phyloP scores from a whole-genome alignment of 2,888 invertebrate genomes.

The Hipparchia semele region DNA sequence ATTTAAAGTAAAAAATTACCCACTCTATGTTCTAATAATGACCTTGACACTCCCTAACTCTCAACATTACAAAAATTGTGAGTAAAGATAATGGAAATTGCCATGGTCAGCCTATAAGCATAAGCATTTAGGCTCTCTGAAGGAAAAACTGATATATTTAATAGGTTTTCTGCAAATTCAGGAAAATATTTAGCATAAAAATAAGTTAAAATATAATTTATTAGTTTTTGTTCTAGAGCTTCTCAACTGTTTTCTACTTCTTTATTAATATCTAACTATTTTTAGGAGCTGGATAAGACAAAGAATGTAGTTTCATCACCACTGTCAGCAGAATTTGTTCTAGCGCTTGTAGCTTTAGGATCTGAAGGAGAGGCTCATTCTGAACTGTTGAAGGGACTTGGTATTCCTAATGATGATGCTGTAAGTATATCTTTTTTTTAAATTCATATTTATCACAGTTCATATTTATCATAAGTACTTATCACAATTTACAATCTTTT shows the following conservation, averaged over 20 bases:
- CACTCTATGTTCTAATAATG: not conserved
- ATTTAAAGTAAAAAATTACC: too few species aligned
- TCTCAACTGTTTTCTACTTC: not conserved
- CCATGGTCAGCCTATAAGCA: not conserved
- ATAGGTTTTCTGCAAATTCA: too few species aligned
- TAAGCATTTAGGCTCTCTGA: too few species aligned
- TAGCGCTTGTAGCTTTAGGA: constrained; percentile 72
- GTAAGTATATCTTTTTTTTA: constrained; percentile 53
- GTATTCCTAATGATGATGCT: constrained; percentile 60
- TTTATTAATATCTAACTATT: constrained; percentile 33
- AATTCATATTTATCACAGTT: not conserved
- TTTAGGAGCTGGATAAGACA: constrained; percentile 65
- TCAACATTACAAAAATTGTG: not conserved
- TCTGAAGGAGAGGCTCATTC: constrained; percentile 62
- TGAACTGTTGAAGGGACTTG: constrained; percentile 63
- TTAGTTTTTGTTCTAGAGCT: not conserved
- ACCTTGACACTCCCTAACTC: not conserved
- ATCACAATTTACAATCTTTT: too few species aligned
- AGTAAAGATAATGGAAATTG: not conserved
- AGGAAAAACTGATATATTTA: too few species aligned
- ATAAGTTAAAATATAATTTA: too few species aligned
- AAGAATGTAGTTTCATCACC: constrained; percentile 78
- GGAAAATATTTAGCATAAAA: too few species aligned
- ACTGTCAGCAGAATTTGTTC: constrained; percentile 73
- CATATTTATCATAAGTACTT: too few species aligned